Evolutionary conservation across 2,113 vertebrate genomes (phyloP), one percentile per base, ranked within the genome.

Genomic region (Corythornis cristatus): DNA sequence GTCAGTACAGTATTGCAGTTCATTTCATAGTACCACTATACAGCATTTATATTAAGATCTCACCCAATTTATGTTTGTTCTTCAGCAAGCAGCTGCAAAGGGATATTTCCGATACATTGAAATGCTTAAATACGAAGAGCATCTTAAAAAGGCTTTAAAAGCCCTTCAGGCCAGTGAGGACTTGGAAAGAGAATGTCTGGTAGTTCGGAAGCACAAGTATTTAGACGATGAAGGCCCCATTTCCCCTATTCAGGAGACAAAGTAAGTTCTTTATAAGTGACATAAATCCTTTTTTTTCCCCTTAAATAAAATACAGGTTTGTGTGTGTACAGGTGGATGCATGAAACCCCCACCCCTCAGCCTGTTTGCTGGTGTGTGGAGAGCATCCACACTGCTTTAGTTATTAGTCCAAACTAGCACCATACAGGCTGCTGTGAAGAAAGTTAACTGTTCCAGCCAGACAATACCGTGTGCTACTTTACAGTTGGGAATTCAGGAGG

Each of bases 191-290:
- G 97, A 98, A 37, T 91, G 96, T 35, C 20, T 98, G 74, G 51
- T 62, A 3, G 85, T 89, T 57, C 95, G 97, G 54, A 96, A 95
- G 76, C 95, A 98, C 40, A 98, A 97, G n/a, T 98, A 98, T 4
- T 72, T 98, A 25, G 98, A 98, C 96, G 98, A 98, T 21, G 97
- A 98, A 73, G 98, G 97, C 8, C 94, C 97, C 6, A 66, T 98
- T 94, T 98, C 98, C 46, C 98, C 98, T 79, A 98, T 98, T 81
- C 76, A 89, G 70, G 98, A 98, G 29, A 70, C 74, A 8, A 57
- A 48, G 98, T 98, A 97, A 97, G 98, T 97, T 82, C 9, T 62
- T 77, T 72, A 26, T 40, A 15, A 18, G 60, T 42, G 31, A 14
- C 67, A 14, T 37, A 43, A 66, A n/a, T 8, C 37, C 31, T 6